Evolutionary conservation across 1,140 invertebrate species (phyloP), one percentile per base, ranked within the genome.

Genomic region (Lordiphosa stackelbergi): DNA sequence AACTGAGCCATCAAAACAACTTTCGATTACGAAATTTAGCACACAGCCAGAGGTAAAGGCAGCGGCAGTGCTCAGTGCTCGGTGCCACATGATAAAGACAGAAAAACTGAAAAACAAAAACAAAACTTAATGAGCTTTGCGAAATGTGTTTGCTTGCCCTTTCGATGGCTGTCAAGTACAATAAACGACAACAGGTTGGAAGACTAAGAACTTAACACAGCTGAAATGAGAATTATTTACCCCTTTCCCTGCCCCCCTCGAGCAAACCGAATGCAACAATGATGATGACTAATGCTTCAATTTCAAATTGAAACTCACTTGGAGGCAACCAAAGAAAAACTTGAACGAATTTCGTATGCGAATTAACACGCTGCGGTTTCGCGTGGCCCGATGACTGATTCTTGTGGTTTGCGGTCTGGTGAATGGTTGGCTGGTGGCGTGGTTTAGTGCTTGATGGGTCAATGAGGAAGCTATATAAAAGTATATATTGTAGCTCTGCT

Each of bases 91-190:
- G 13, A 13, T 35, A 48, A 53, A 57, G 60, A 43, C 58, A 49
- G 28, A 19, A 51, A 31, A 34, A 31, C 53, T 40, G 7, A 43
- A 62, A 22, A 45, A 34, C 53, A 53, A 55, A 75, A 46, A 57
- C 58, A 49, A 65, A 69, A 83, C 77, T 81, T 81, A 81, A 81
- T 81, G 77, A 81, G 77, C 77, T 81, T 81, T 81, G 77, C 77
- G 69, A 81, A 81, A 70, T 81, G 68, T 81, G 77, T 81, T 81
- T 83, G 72, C 73, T 81, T 81, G 77, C 77, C 77, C 77, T 81
- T 81, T 81, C 75, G 77, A 81, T 81, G 77, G 72, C 75, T 77
- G 75, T 79, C 77, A 79, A 79, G 75, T 79, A 79, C 75, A 83
- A 83, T 83, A 83, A 79, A 79, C 75, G 77, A 83, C 75, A 79